Percentiles rank a stretch among this genome's conserved stretches.
phyloP scores from a whole-genome alignment of 1,140 invertebrate species.

The Nephila pilipes region DNA sequence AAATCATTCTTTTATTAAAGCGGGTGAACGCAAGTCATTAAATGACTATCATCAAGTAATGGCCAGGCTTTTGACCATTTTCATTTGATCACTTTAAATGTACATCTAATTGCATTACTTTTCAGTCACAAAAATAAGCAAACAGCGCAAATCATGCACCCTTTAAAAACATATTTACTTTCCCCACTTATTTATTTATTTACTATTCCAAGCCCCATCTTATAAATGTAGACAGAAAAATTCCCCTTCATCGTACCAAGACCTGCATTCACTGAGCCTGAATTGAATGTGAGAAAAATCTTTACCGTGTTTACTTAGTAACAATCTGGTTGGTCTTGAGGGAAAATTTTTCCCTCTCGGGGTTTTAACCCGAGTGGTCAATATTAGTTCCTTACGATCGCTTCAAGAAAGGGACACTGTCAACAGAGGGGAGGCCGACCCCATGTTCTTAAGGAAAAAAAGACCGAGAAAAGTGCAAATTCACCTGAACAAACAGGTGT shows the following conservation, averaged over 20 bases:
- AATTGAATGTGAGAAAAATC: not conserved
- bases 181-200: not conserved
- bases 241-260: no score
- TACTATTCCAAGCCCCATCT: no score
- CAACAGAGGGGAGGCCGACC: not conserved
- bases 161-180: not conserved
- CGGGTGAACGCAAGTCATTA: no score
- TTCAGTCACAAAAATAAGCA: not conserved
- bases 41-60: no score
- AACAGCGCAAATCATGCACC: not conserved
- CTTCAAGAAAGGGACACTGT: not conserved
- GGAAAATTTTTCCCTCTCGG: not conserved
- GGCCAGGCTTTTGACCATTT: no score
- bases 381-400: not conserved
- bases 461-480: not conserved
- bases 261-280: not conserved
- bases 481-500: conserved; percentile 17
- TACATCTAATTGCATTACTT: no score
- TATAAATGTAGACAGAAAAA: not conserved
- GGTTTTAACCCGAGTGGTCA: conserved; percentile 24
- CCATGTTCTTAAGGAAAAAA: not conserved
- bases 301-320: not conserved
- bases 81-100: no score
- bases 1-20: no score
- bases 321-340: not conserved